phyloP scores from a whole-genome alignment of 2,888 invertebrate genomes.

The Euplexia lucipara region DNA sequence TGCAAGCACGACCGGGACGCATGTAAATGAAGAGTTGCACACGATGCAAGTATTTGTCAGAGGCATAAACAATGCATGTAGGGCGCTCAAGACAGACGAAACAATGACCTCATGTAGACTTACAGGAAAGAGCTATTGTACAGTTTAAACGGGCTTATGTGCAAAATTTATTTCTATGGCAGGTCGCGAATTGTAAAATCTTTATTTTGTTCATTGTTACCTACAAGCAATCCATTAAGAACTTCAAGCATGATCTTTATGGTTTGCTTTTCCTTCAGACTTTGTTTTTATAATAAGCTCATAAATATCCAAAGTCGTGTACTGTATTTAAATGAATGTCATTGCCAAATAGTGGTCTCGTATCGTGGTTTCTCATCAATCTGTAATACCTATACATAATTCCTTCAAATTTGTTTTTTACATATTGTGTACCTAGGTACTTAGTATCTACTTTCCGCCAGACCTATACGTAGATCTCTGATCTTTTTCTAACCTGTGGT shows the following conservation, averaged over 20 bases:
- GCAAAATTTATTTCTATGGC: constrained; percentile 36
- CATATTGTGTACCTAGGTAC: not conserved
- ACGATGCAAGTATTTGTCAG: constrained; percentile 71
- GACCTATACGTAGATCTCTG: not conserved
- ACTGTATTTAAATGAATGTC: not conserved
- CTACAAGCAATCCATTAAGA: not conserved
- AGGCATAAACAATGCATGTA: constrained; percentile 70
- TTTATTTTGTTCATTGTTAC: constrained; percentile 6
- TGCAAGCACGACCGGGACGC: constrained; percentile 72
- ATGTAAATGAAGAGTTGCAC: constrained; percentile 81
- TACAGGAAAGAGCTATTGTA: constrained; percentile 54
- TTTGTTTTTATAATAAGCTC: not conserved
- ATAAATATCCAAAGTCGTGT: not conserved
- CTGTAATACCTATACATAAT: too few species aligned
- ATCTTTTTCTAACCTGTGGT: not conserved
- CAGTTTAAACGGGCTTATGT: constrained; percentile 36
- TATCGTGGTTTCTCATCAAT: not conserved
- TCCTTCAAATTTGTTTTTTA: too few species aligned
- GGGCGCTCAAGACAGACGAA: constrained; percentile 65
- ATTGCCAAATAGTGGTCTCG: not conserved
- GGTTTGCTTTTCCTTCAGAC: not conserved
- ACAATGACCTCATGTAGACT: constrained; percentile 70
- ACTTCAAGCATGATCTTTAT: not conserved
- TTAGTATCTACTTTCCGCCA: not conserved
- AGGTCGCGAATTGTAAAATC: not conserved